A percentile compares a stretch with the other conserved stretches of the same genome.
phyloP scores from a whole-genome alignment of 2,113 vertebrate genomes.

The Apteryx owenii region DNA sequence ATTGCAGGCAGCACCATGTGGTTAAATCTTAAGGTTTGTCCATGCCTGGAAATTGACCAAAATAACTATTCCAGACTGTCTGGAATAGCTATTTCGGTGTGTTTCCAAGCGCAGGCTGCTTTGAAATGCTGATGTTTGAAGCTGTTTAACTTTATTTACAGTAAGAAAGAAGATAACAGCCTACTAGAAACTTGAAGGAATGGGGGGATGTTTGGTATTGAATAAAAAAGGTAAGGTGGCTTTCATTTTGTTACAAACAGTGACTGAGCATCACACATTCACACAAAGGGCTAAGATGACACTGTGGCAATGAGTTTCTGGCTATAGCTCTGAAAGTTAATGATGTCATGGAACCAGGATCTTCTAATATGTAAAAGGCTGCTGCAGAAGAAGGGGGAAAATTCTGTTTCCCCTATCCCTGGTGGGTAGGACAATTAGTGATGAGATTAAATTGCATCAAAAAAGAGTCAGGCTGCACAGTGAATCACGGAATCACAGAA shows the following conservation, averaged over 20 bases:
- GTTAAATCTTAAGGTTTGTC: slow-evolving; percentile 35
- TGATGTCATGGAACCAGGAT: accelerated
- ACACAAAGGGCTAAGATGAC: background rate
- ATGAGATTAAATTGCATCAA: background rate
- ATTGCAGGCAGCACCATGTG: background rate
- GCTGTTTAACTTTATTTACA: slow-evolving; percentile 30
- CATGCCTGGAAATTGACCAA: slow-evolving; percentile 40
- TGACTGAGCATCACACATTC: background rate
- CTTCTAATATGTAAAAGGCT: background rate
- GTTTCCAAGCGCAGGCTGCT: slow-evolving; percentile 44
- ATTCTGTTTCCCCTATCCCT: background rate
- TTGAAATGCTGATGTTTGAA: slow-evolving; percentile 49
- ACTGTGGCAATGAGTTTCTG: background rate
- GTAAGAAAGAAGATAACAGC: slow-evolving; percentile 9
- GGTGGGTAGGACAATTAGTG: background rate
- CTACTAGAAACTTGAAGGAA: background rate
- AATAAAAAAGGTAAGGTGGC: background rate
- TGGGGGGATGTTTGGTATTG: background rate
- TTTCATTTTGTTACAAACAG: background rate
- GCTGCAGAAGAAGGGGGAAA: background rate
- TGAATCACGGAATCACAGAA: too few relatives aligned
- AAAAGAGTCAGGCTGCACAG: background rate
- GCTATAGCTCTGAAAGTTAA: background rate
- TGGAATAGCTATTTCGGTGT: slow-evolving; percentile 18
- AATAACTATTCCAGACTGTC: background rate